Evolutionary conservation across 2,888 invertebrate species (phyloP).

Genomic region (Caradrina kadenii): DNA sequence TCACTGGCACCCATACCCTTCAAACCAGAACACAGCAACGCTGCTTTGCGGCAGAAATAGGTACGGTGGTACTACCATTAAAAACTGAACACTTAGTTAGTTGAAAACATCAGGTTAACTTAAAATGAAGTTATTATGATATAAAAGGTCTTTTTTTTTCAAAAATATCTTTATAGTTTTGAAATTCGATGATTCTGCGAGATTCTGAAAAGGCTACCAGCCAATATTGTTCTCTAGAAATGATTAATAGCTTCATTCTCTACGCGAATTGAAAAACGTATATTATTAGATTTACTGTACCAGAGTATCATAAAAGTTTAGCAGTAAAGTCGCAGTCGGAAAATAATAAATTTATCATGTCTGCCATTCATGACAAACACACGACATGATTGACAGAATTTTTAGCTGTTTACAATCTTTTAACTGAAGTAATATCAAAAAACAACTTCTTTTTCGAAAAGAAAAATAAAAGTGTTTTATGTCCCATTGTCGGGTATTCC

Average conservation of each 20-base stretch:
- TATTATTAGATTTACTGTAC: conserved; percentile 1
- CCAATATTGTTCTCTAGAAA: neutral
- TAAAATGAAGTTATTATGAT: too few relatives aligned
- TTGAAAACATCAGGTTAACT: too few relatives aligned
- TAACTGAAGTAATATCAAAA: neutral
- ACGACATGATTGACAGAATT: conserved; percentile 38
- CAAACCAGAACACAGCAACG: too few relatives aligned
- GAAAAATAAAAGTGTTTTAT: too few relatives aligned
- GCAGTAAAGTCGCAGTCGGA: conserved; percentile 13
- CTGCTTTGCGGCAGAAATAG: too few relatives aligned
- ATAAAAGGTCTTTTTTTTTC: neutral
- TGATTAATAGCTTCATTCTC: neutral
- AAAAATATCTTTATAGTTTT: neutral
- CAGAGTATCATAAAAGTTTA: conserved; percentile 6
- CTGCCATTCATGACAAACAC: conserved; percentile 8
- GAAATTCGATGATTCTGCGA: neutral
- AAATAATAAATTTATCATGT: conserved; percentile 31
- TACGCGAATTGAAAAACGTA: neutral
- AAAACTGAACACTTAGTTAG: too few relatives aligned
- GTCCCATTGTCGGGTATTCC: too few relatives aligned
- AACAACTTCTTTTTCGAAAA: neutral
- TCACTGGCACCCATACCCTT: too few relatives aligned
- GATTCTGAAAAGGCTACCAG: neutral
- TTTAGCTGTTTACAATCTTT: conserved; percentile 23
- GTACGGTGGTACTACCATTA: too few relatives aligned